Percentiles rank a stretch among this genome's conserved stretches.
phyloP scores from a whole-genome alignment of 2,888 invertebrate genomes.

The Nemotelus pantherinus region DNA sequence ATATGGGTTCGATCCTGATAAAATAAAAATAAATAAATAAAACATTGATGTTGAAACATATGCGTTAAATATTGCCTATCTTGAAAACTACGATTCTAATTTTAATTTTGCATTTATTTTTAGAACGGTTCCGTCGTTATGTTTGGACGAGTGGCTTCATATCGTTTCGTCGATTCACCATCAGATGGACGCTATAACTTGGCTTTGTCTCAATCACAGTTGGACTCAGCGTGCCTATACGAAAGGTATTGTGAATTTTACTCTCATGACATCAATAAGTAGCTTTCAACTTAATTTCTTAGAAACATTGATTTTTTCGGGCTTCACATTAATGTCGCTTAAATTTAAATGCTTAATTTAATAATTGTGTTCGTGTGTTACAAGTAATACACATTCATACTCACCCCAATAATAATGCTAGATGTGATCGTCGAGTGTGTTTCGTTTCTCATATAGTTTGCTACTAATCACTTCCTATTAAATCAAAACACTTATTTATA shows the following conservation, averaged over 20 bases:
- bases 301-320: slow-evolving; percentile 2
- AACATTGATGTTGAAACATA: no score
- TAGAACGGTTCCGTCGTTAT: slow-evolving; percentile 85
- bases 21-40: no score
- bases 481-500: slow-evolving; percentile 1
- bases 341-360: slow-evolving; percentile 11
- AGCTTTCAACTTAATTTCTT: not conserved
- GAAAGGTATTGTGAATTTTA: slow-evolving; percentile 71
- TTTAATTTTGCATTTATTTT: slow-evolving; percentile 13
- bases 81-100: not conserved
- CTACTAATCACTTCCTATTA: not conserved
- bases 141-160: slow-evolving; percentile 87
- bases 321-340: not conserved
- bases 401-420: slow-evolving; percentile 7
- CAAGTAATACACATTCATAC: slow-evolving; percentile 1
- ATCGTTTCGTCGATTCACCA: slow-evolving; percentile 84
- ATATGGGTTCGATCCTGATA: no score
- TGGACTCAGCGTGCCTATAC: slow-evolving; percentile 81
- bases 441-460: slow-evolving; percentile 5
- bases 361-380: slow-evolving; percentile 23
- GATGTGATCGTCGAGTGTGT: not conserved
- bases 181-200: slow-evolving; percentile 82
- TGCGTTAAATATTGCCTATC: no score
- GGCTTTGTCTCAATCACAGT: slow-evolving; percentile 77
- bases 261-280: not conserved